A percentile compares a stretch with the other conserved stretches of the same genome.
Conservation (phyloP, 1,140 invertebrate species). For the Monomorium pharaonis region DNA sequence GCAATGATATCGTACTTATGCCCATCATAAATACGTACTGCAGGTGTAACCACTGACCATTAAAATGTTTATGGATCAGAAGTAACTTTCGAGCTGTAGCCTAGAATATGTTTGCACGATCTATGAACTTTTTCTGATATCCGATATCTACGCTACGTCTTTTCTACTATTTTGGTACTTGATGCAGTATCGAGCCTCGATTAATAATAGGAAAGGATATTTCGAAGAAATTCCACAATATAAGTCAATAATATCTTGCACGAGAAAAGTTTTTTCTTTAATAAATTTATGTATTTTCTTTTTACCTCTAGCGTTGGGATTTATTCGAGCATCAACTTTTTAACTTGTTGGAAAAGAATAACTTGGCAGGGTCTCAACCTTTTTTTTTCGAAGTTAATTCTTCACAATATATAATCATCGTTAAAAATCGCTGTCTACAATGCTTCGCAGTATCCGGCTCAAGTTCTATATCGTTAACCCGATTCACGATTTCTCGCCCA, state of each 20-base stretch:
- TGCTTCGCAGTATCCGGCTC: background rate
- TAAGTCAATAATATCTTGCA: background rate
- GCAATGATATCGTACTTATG: conserved; percentile 61
- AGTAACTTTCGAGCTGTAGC: conserved; percentile 50
- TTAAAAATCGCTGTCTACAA: background rate
- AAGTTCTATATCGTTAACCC: background rate
- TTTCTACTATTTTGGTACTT: conserved; percentile 30
- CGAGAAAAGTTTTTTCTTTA: background rate
- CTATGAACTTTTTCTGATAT: conserved; percentile 5
- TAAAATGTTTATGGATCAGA: conserved; percentile 69
- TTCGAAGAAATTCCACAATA: background rate
- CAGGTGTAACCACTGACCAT: conserved; percentile 61
- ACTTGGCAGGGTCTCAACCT: background rate
- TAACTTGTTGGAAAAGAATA: background rate
- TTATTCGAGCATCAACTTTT: background rate
- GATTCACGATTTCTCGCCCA: conserved; percentile 3
- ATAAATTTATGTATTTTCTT: background rate
- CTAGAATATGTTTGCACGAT: conserved; percentile 45
- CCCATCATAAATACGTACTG: conserved; percentile 26
- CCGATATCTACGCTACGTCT: conserved; percentile 30
- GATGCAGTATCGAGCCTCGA: background rate
- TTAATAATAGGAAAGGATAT: background rate
- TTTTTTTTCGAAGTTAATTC: background rate
- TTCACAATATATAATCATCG: background rate
- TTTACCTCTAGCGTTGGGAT: background rate